A percentile compares a stretch with the other conserved stretches of the same genome.
Conservation (phyloP, 2,797 vertebrate species). For the Setipinna tenuifilis region DNA sequence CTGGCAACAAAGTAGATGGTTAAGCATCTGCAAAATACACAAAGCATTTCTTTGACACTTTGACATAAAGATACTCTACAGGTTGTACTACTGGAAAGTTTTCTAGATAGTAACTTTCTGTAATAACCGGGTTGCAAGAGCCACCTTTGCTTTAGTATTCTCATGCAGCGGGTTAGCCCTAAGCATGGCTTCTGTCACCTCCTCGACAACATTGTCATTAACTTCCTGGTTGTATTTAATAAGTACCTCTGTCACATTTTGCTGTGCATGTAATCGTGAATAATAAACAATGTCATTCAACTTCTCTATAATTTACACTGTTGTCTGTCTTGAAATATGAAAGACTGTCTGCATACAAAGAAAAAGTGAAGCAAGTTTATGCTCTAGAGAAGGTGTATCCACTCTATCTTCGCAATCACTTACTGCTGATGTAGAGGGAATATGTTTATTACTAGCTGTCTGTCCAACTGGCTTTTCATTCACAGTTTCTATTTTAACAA, state of each 20-base stretch:
- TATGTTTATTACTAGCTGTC: not conserved
- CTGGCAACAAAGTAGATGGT: not conserved
- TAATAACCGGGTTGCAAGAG: conserved; percentile 29
- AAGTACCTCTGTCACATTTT: conserved; percentile 14
- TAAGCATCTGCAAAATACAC: conserved; percentile 29
- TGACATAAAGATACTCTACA: conserved; percentile 28
- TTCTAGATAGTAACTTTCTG: conserved; percentile 26
- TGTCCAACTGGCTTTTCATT: not conserved
- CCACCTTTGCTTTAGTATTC: conserved; percentile 22
- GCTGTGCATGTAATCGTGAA: not conserved
- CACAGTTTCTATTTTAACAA: not conserved
- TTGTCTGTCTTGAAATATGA: conserved; percentile 27
- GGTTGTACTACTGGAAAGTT: conserved; percentile 34
- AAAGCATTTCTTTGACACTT: conserved; percentile 29
- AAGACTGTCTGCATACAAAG: conserved; percentile 31
- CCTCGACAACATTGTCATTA: not conserved
- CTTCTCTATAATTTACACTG: conserved; percentile 28
- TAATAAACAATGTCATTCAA: conserved; percentile 19
- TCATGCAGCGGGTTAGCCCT: conserved; percentile 22
- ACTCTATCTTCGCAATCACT: not conserved
- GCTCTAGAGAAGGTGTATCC: not conserved
- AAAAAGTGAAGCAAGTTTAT: conserved; percentile 34
- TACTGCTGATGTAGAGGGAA: not conserved
- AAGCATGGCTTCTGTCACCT: conserved; percentile 1
- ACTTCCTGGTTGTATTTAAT: conserved; percentile 21